Percentiles rank a stretch among this genome's conserved stretches.
These are phyloP conservation scores for Anguilla megastoma DNA, from an alignment of 2,797 vertebrate genomes.

Conservation along the genomic window DNA sequence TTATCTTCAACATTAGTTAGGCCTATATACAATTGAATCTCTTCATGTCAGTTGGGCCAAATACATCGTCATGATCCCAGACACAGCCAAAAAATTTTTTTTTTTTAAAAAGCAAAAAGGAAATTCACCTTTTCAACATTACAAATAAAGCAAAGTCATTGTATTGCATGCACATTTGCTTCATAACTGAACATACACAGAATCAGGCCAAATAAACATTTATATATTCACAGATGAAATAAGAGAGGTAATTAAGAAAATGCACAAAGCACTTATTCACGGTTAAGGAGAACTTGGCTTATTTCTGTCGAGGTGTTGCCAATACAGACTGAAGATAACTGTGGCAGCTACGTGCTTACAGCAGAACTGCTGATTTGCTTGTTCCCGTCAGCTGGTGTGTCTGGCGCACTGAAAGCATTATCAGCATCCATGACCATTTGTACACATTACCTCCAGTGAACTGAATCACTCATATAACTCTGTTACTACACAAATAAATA, in stretches of 20 bases:
- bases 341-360: background rate
- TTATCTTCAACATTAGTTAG: background rate
- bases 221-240: background rate
- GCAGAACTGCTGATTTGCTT: background rate
- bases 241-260: background rate
- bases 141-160: background rate
- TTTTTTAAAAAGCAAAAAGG: background rate
- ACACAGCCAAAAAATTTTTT: background rate
- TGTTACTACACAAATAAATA: background rate
- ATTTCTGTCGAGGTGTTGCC: background rate
- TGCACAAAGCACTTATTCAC: background rate
- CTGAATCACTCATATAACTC: no score
- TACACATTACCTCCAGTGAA: background rate
- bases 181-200: background rate
- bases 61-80: background rate
- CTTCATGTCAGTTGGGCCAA: background rate
- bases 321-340: no score
- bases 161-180: background rate
- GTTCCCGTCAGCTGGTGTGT: background rate
- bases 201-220: background rate
- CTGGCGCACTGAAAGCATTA: background rate
- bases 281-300: background rate
- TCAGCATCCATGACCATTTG: background rate
- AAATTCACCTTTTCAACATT: background rate
- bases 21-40: background rate